These are phyloP conservation scores for Hylia prasina DNA, from an alignment of 2,113 vertebrate species.

Conservation along the genomic window DNA sequence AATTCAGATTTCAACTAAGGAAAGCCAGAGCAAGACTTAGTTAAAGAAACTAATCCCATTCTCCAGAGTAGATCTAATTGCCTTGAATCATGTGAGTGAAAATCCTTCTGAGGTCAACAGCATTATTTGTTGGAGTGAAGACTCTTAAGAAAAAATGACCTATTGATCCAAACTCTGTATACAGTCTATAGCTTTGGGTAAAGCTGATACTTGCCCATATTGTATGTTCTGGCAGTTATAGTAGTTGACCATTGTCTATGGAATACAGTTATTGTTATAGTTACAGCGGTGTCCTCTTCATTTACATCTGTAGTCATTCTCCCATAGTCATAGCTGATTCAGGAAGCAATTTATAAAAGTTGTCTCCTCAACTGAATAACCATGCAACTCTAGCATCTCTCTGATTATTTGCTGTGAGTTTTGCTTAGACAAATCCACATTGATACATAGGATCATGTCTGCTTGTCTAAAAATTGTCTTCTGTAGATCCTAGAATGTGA, in stretches of 20 bases:
- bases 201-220: not conserved
- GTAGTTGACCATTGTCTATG: not conserved
- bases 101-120: not conserved
- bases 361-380: not conserved
- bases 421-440: not conserved
- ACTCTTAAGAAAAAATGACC: not conserved
- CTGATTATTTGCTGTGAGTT: not conserved
- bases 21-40: not conserved
- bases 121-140: not conserved
- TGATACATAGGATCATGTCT: not conserved
- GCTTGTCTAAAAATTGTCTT: not conserved
- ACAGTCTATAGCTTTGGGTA: not conserved
- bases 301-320: not conserved
- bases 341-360: not conserved
- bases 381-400: not conserved
- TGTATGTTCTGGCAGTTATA: not conserved
- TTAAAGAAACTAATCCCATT: not conserved
- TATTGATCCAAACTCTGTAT: not conserved
- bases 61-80: not conserved
- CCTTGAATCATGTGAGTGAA: not conserved
- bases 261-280: too few relatives aligned
- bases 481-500: not conserved
- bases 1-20: not conserved
- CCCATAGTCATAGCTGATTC: not conserved
- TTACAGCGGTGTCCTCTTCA: not conserved